These are phyloP conservation scores for Ophthalmolycus amberensis DNA, from an alignment of 2,113 vertebrate genomes.

Conservation along the genomic window DNA sequence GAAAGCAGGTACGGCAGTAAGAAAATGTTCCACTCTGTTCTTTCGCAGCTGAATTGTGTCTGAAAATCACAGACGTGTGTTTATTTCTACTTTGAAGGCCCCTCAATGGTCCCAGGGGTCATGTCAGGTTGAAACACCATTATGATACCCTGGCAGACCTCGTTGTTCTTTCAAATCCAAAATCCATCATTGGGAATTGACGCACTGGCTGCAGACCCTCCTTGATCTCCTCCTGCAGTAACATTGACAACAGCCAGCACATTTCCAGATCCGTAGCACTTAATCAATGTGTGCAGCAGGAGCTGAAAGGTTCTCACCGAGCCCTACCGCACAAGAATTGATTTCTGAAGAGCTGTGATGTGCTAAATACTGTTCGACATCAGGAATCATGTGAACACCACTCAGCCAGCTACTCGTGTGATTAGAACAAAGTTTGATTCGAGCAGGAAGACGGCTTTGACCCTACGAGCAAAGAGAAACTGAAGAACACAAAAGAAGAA, in stretches of 20 bases:
- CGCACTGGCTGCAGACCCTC: conserved; percentile 6
- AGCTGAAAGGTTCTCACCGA: conserved; percentile 23
- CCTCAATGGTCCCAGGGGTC: neutral
- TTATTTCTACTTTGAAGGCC: neutral
- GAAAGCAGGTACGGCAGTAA: neutral
- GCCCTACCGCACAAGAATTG: conserved; percentile 33
- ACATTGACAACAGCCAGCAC: conserved; percentile 8
- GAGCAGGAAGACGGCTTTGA: conserved; percentile 13
- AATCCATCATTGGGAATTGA: conserved; percentile 18
- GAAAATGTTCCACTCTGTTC: neutral
- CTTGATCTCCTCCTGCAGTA: conserved; percentile 25
- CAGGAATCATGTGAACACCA: conserved; percentile 40
- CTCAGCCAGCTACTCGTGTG: conserved; percentile 41
- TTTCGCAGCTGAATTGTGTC: neutral
- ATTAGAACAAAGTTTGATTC: conserved; percentile 42
- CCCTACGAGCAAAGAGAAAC: neutral
- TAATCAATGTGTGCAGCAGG: conserved; percentile 51
- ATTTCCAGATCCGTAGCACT: conserved; percentile 26
- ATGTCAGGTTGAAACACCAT: neutral
- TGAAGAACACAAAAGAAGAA: neutral
- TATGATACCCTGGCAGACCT: neutral
- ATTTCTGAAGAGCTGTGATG: conserved; percentile 44
- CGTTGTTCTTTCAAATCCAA: conserved; percentile 20
- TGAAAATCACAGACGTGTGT: neutral
- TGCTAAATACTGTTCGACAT: conserved; percentile 41